A percentile compares a stretch with the other conserved stretches of the same genome.
Evolutionary conservation across 2,797 vertebrate genomes (phyloP).

Genomic region (Neosalanx taihuensis): DNA sequence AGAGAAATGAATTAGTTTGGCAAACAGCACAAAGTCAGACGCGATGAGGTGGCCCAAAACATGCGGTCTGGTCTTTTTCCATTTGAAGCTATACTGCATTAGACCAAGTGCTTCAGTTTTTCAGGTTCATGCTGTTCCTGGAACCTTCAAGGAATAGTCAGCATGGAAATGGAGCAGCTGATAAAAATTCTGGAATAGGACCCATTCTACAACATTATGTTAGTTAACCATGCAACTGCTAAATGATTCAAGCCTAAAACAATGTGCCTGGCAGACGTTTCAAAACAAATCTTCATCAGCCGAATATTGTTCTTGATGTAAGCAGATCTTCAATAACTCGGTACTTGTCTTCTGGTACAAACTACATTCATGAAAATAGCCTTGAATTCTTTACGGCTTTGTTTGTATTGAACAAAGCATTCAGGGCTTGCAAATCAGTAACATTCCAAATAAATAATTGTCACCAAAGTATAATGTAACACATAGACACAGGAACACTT

Average conservation of each 20-base stretch:
- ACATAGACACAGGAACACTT: too few relatives aligned
- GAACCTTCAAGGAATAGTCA: conserved; percentile 32
- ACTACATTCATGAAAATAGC: background rate
- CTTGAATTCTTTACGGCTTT: background rate
- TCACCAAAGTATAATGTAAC: too few relatives aligned
- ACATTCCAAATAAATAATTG: too few relatives aligned
- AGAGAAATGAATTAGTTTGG: background rate
- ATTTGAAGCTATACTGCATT: background rate
- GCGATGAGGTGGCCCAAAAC: too few relatives aligned
- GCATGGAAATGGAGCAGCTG: conserved; percentile 17
- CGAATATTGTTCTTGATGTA: background rate
- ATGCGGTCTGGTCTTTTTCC: background rate
- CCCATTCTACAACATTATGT: conserved; percentile 26
- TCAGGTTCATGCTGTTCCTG: background rate
- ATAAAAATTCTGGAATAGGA: conserved; percentile 31
- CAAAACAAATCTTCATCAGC: conserved; percentile 10
- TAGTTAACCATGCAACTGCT: conserved; percentile 31
- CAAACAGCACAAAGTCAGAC: background rate
- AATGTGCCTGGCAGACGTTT: conserved; percentile 26
- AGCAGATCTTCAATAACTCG: background rate
- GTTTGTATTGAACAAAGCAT: background rate
- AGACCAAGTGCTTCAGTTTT: background rate
- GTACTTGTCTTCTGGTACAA: background rate
- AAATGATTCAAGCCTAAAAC: conserved; percentile 51
- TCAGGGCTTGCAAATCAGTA: background rate